A percentile compares a stretch with the other conserved stretches of the same genome.
phyloP scores from a whole-genome alignment of 2,113 vertebrate species.

The Cyanoramphus novaezelandiae region DNA sequence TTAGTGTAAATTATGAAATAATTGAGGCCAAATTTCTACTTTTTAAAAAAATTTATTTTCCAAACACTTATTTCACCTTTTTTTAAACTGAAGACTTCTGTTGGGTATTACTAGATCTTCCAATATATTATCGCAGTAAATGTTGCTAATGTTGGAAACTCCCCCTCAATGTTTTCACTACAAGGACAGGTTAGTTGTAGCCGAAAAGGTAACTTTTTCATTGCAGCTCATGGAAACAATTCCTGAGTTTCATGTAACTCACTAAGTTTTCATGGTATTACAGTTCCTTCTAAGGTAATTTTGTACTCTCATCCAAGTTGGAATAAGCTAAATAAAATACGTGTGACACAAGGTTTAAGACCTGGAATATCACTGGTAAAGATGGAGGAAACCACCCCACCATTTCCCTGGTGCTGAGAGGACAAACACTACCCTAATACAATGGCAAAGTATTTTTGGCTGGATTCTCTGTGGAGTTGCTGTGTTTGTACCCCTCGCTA shows the following conservation, averaged over 20 bases:
- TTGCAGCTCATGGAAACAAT: not conserved
- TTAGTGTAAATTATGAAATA: not conserved
- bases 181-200: not conserved
- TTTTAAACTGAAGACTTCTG: not conserved
- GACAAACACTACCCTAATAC: too few relatives aligned
- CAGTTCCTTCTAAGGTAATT: not conserved
- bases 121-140: not conserved
- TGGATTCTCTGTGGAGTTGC: not conserved
- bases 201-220: not conserved
- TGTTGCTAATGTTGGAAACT: not conserved
- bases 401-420: accelerated
- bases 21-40: not conserved
- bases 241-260: not conserved
- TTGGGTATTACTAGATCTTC: not conserved
- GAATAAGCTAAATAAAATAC: not conserved
- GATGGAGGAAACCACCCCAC: too few relatives aligned
- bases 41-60: not conserved
- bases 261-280: not conserved
- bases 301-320: not conserved
- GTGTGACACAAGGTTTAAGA: not conserved
- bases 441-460: not conserved
- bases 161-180: not conserved
- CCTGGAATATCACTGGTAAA: not conserved
- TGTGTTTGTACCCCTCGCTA: not conserved
- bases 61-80: not conserved